These are phyloP conservation scores for Armadillidium nasatum DNA, from an alignment of 1,140 invertebrate species.

Conservation along the genomic window DNA sequence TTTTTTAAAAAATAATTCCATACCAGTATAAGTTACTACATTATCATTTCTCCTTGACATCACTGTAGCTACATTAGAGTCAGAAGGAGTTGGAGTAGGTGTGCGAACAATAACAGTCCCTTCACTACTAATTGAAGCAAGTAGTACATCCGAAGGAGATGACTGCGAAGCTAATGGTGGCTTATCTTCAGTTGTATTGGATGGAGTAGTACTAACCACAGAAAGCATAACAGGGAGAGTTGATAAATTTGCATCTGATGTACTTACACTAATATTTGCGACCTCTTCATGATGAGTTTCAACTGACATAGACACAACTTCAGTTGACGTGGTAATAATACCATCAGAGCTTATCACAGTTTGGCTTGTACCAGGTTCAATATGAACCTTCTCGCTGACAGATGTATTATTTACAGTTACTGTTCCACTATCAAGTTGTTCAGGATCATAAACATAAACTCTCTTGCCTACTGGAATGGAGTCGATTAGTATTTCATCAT, in stretches of 20 bases:
- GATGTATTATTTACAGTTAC: neutral
- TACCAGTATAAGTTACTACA: slow-evolving; percentile 42
- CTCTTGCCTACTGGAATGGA: neutral
- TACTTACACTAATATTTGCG: neutral
- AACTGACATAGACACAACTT: neutral
- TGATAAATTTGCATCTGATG: neutral
- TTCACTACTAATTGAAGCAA: slow-evolving; percentile 44
- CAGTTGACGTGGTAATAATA: neutral
- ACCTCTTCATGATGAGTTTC: neutral
- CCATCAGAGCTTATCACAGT: neutral
- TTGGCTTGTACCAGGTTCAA: neutral
- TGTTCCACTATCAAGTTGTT: neutral
- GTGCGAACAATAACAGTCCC: slow-evolving; percentile 44
- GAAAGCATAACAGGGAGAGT: slow-evolving; percentile 12
- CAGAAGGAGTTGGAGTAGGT: slow-evolving; percentile 39
- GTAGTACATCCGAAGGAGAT: slow-evolving; percentile 2
- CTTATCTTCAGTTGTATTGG: neutral
- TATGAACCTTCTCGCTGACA: neutral
- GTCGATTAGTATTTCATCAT: neutral
- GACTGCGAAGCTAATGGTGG: neutral
- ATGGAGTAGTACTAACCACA: slow-evolving; percentile 10
- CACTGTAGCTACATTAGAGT: neutral
- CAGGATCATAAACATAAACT: neutral
- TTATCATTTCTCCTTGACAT: slow-evolving; percentile 32
- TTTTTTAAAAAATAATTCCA: neutral